phyloP scores from a whole-genome alignment of 64 coral and sea anemone genomes.

The Exaiptasia diaphana region DNA sequence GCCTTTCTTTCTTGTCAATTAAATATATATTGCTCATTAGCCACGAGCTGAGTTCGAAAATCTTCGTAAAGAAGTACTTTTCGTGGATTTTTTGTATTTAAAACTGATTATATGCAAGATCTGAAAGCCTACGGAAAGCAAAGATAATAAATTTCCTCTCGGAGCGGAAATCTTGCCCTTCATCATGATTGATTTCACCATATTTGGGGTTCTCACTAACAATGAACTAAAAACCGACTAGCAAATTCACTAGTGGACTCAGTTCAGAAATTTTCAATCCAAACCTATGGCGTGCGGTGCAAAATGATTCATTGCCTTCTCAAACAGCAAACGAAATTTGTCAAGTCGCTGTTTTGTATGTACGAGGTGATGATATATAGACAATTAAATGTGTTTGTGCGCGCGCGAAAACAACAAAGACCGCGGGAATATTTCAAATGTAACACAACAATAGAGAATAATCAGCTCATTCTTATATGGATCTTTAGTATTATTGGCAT shows the following conservation, averaged over 20 bases:
- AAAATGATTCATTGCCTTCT: too few relatives aligned
- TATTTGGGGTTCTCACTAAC: constrained; percentile 90
- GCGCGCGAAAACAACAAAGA: constrained; percentile 3
- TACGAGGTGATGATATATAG: too few relatives aligned
- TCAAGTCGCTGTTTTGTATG: too few relatives aligned
- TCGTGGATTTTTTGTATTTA: background rate
- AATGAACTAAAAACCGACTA: constrained; percentile 46
- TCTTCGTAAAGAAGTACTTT: background rate
- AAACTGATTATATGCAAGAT: constrained; percentile 12
- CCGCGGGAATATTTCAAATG: constrained; percentile 27
- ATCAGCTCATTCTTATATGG: constrained; percentile 72
- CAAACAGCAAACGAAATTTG: too few relatives aligned
- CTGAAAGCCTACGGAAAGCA: constrained; percentile 23
- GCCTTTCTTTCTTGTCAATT: background rate
- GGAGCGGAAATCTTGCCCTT: constrained; percentile 81
- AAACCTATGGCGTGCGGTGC: too few relatives aligned
- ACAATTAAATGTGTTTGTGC: constrained; percentile 32
- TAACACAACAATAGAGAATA: constrained; percentile 62
- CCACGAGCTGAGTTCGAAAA: background rate
- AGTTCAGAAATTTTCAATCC: background rate
- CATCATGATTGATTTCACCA: constrained; percentile 79
- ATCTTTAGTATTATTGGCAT: constrained; percentile 57
- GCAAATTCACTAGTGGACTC: constrained; percentile 18
- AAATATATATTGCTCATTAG: background rate
- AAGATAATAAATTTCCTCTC: constrained; percentile 90